A percentile compares a stretch with the other conserved stretches of the same genome.
These are phyloP conservation scores for Macrosoma leucophasiata DNA, from an alignment of 2,888 invertebrate species.

Conservation along the genomic window DNA sequence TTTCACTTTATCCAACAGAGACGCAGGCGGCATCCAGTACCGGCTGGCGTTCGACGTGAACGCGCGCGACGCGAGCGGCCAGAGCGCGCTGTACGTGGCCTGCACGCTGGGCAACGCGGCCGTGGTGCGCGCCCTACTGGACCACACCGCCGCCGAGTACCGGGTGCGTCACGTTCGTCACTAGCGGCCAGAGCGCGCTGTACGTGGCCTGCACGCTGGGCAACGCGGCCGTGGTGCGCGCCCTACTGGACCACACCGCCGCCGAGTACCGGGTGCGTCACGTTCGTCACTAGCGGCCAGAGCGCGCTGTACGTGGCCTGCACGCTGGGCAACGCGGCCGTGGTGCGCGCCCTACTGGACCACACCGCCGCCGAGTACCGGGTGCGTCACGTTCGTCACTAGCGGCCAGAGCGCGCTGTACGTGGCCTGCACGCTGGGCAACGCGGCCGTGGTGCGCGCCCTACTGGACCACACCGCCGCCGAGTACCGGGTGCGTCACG, in stretches of 20 bases:
- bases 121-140: slow-evolving; percentile 83
- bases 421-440: slow-evolving; percentile 90
- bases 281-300: slow-evolving; percentile 91
- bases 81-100: slow-evolving; percentile 93
- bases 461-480: slow-evolving; percentile 64
- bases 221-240: slow-evolving; percentile 84
- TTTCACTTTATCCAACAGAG: too few relatives aligned
- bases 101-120: slow-evolving; percentile 88
- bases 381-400: slow-evolving; percentile 81
- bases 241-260: slow-evolving; percentile 70
- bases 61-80: slow-evolving; percentile 90
- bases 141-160: slow-evolving; percentile 24
- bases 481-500: slow-evolving; percentile 47
- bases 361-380: slow-evolving; percentile 27
- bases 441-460: slow-evolving; percentile 84
- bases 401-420: slow-evolving; percentile 94
- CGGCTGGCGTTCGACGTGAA: slow-evolving; percentile 95
- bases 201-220: slow-evolving; percentile 92
- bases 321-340: slow-evolving; percentile 85
- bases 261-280: too few relatives aligned
- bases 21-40: slow-evolving; percentile 87
- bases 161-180: slow-evolving; percentile 80
- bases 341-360: slow-evolving; percentile 83
- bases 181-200: slow-evolving; percentile 91
- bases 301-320: slow-evolving; percentile 94